Evolutionary conservation across 2,888 invertebrate species (phyloP).

Genomic region (Pandemis corylana): DNA sequence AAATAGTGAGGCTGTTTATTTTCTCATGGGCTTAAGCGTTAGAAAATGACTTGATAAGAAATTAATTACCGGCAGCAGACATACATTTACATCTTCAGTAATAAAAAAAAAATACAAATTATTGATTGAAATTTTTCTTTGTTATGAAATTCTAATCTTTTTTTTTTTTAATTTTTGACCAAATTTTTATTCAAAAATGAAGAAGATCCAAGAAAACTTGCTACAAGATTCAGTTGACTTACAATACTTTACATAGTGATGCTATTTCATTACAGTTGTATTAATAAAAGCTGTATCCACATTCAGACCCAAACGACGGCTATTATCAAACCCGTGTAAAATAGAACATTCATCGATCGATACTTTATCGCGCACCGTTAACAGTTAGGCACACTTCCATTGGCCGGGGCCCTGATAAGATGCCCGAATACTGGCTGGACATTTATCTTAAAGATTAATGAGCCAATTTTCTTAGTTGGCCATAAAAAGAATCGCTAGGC

Average conservation of each 20-base stretch:
- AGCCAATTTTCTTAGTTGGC: constrained; percentile 85
- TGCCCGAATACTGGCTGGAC: constrained; percentile 82
- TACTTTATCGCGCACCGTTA: constrained; percentile 52
- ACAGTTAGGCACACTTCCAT: constrained; percentile 72
- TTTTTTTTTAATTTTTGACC: too few species aligned
- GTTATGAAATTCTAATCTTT: too few species aligned
- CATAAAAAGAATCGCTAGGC: constrained; percentile 83
- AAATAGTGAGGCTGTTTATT: neutral
- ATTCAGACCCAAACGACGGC: neutral
- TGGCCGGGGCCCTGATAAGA: constrained; percentile 80
- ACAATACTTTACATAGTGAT: neutral
- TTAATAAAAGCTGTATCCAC: neutral
- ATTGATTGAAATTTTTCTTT: too few species aligned
- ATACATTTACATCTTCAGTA: too few species aligned
- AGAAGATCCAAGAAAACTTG: too few species aligned
- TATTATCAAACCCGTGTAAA: constrained; percentile 35
- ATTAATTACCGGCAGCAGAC: too few species aligned
- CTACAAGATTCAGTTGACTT: neutral
- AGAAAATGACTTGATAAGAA: too few species aligned
- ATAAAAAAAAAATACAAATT: too few species aligned
- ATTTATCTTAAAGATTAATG: constrained; percentile 85
- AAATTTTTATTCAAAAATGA: too few species aligned
- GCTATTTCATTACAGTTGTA: neutral
- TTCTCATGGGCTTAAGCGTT: neutral
- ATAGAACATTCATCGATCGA: constrained; percentile 50